Evolutionary conservation across 2,797 vertebrate genomes (phyloP).

Genomic region (Sardinella longiceps): DNA sequence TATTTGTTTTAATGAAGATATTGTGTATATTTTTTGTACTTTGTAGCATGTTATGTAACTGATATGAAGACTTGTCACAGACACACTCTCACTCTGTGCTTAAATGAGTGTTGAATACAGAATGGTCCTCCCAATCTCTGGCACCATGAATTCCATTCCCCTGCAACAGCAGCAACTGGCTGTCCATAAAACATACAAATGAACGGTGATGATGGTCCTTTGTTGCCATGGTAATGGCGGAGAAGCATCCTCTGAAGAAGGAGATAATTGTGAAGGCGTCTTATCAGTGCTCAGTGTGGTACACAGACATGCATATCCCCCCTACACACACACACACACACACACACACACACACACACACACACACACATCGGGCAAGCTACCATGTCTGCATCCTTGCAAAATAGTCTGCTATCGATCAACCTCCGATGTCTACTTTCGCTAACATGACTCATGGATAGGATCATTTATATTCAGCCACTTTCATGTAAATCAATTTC

Average conservation of each 20-base stretch:
- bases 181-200: neutral
- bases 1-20: conserved; percentile 69
- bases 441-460: neutral
- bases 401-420: neutral
- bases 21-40: conserved; percentile 86
- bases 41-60: conserved; percentile 83
- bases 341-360: neutral
- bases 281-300: neutral
- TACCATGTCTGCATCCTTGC: neutral
- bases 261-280: conserved; percentile 5
- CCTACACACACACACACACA: neutral
- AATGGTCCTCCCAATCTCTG: neutral
- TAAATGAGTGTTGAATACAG: neutral
- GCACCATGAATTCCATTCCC: neutral
- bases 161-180: neutral
- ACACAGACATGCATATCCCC: no score
- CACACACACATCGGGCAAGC: no score
- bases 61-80: conserved; percentile 61
- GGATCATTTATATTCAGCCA: no score
- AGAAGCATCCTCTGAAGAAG: neutral
- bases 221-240: neutral
- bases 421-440: neutral
- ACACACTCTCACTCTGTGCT: neutral
- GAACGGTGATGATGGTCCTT: neutral
- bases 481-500: neutral